Evolutionary conservation across 2,113 vertebrate species (phyloP).

Genomic region (Upupa epops): DNA sequence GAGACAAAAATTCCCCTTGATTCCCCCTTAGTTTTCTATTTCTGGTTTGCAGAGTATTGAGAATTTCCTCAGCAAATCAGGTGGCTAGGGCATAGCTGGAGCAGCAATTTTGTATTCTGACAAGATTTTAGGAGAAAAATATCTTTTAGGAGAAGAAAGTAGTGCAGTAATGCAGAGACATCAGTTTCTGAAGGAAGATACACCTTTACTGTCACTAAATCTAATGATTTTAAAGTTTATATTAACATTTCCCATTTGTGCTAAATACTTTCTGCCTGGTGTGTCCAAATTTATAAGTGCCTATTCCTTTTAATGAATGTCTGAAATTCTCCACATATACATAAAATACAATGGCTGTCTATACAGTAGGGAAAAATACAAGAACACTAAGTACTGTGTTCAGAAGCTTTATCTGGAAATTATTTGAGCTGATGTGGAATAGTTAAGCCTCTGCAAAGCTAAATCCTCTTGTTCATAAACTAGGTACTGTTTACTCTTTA

Average conservation of each 20-base stretch:
- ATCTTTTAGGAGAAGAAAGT: background rate
- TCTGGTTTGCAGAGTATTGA: background rate
- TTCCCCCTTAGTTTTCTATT: background rate
- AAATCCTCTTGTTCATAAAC: rapidly evolving
- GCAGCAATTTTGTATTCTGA: background rate
- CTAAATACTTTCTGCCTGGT: background rate
- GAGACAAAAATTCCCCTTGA: background rate
- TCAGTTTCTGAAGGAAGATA: background rate
- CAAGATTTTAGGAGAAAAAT: background rate
- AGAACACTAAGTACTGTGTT: background rate
- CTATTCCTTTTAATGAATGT: background rate
- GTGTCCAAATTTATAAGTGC: background rate
- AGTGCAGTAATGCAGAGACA: background rate
- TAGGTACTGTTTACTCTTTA: background rate
- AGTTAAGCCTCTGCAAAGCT: background rate
- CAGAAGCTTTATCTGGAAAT: background rate
- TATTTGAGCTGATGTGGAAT: rapidly evolving
- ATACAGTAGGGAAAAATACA: background rate
- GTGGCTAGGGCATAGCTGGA: background rate
- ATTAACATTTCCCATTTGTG: background rate
- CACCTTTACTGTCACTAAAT: background rate
- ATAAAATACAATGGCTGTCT: background rate
- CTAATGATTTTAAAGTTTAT: background rate
- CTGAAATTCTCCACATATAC: background rate
- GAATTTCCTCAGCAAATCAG: background rate